Base-by-base conservation (phyloP, 2,888 invertebrate genomes). In the Synergus gifuensis region DNA sequence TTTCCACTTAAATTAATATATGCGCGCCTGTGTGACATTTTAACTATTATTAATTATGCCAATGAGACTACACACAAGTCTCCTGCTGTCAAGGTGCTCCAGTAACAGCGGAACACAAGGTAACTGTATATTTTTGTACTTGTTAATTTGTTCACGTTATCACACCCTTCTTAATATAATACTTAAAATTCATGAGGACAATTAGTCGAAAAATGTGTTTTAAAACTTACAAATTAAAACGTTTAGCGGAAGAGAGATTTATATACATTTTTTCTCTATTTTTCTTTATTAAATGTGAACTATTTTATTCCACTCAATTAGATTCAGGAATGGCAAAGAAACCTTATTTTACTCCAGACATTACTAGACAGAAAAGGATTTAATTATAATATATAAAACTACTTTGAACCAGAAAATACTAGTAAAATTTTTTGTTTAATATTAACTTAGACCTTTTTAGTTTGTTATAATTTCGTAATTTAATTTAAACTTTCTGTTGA, bases 11-110 rank as follows among this genome's bases (percentile, higher is more conserved):
- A 73, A 73, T 73, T 73, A 54, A 73, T 73, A 58, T 54, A 54
- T 73, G 66, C 42, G 18, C 36, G 54, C 9, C 28, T 54, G 73
- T 73, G 73, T 54, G 54, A 58, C 49, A 73, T 54, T 69, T 69
- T 69, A 73, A 73, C 54, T 58, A 54, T 36, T 73, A 54, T 73
- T 54, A 73, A 73, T 73, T 54, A 73, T 73, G 73, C n/a, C 54
- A 73, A 40, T 36, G 40, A 73, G 73, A 73, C 54, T 73, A 18
- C 36, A 54, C 18, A 28, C 36, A 36, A 73, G 11, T 58, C 36
- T 73, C 36, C 5, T 54, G 40, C n/a, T 28, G 73, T 40, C 36
- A 54, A 73, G 73, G 73, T 73, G 73, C 73, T 73, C 54, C 12
- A 73, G 54, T 73, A 54, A 58, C 40, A 73, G 49, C 73, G 40